Evolutionary conservation across 2,113 vertebrate species (phyloP).

Genomic region (Seriola dumerili): DNA sequence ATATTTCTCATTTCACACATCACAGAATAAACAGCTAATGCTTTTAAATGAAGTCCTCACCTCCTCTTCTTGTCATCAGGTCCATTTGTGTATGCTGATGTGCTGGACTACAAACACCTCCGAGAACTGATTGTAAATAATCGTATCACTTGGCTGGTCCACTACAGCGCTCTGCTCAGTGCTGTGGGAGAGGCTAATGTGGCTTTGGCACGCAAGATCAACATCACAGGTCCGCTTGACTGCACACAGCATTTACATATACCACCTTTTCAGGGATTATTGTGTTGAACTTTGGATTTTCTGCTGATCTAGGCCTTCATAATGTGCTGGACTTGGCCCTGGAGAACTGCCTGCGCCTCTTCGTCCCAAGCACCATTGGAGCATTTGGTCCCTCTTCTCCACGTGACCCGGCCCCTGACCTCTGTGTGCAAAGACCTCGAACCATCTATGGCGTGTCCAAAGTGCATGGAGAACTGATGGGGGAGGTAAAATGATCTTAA

Average conservation of each 20-base stretch:
- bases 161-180: slow-evolving; percentile 86
- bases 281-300: slow-evolving; percentile 8
- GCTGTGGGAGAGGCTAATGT: slow-evolving; percentile 85
- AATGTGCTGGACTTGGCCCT: slow-evolving; percentile 86
- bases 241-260: not conserved
- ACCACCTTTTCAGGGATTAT: not conserved
- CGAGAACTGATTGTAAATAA: slow-evolving; percentile 84
- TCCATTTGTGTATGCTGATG: slow-evolving; percentile 85
- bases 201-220: slow-evolving; percentile 84
- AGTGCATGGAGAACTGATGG: slow-evolving; percentile 87
- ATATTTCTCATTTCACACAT: not conserved
- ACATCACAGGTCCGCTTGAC: slow-evolving; percentile 83
- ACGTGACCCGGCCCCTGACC: slow-evolving; percentile 84
- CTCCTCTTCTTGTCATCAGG: slow-evolving; percentile 64
- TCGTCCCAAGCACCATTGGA: slow-evolving; percentile 86
- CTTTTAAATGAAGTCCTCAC: not conserved
- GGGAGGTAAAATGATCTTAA: slow-evolving; percentile 74
- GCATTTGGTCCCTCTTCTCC: slow-evolving; percentile 86
- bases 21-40: not conserved
- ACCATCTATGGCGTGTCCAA: slow-evolving; percentile 88
- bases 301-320: slow-evolving; percentile 79
- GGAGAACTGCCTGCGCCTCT: slow-evolving; percentile 86
- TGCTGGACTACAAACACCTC: slow-evolving; percentile 85
- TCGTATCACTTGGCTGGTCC: slow-evolving; percentile 84
- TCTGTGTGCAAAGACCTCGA: slow-evolving; percentile 85